These are phyloP conservation scores for Platygyra sinensis DNA, from an alignment of 64 coral and sea anemone species.

Conservation along the genomic window DNA sequence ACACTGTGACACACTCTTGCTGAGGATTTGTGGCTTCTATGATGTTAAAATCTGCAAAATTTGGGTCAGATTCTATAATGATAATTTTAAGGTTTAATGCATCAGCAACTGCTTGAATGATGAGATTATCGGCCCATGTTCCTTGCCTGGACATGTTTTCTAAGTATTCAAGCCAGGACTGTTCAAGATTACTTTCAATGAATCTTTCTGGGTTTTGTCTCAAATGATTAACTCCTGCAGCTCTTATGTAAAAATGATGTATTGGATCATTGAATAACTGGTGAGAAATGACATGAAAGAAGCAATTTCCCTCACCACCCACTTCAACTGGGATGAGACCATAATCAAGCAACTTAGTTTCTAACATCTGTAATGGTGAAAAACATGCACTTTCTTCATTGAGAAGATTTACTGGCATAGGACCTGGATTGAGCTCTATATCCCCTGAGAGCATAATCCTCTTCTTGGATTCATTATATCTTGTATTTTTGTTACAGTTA, in stretches of 20 bases:
- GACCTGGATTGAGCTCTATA: background rate
- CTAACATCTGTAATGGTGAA: background rate
- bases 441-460: background rate
- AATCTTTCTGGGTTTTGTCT: background rate
- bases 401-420: background rate
- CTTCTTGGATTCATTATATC: background rate
- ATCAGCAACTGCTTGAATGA: slow-evolving; percentile 32
- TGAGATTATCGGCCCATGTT: slow-evolving; percentile 22
- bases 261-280: slow-evolving; percentile 16
- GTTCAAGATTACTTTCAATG: slow-evolving; percentile 10
- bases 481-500: background rate
- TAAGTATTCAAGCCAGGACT: slow-evolving; percentile 18
- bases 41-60: background rate
- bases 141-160: slow-evolving; percentile 12
- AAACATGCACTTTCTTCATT: background rate
- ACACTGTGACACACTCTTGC: too few species aligned
- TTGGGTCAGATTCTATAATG: background rate
- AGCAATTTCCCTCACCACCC: background rate
- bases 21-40: too few species aligned
- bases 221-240: background rate
- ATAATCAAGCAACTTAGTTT: background rate
- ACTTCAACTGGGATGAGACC: background rate
- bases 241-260: slow-evolving; percentile 32
- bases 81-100: slow-evolving; percentile 13
- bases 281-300: slow-evolving; percentile 20